Percentiles rank a stretch among this genome's conserved stretches.
phyloP scores from a whole-genome alignment of 2,888 invertebrate genomes.

The Archips xylosteana region DNA sequence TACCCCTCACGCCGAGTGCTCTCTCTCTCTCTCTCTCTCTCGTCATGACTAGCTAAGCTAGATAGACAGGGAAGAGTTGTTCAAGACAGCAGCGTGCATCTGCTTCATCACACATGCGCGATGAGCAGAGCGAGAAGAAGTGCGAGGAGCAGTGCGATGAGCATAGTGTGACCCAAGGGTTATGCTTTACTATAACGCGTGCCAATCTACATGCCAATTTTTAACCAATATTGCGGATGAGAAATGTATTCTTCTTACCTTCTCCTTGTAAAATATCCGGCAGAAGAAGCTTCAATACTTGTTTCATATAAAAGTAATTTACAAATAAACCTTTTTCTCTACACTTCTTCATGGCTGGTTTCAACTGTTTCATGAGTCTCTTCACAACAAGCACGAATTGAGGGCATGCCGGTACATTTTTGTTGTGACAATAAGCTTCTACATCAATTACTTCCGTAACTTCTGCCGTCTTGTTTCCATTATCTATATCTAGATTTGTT shows the following conservation, averaged over 20 bases:
- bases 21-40: no score
- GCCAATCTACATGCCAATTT: no score
- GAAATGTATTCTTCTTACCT: conserved; percentile 1
- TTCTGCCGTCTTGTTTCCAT: background rate
- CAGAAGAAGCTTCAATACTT: conserved; percentile 7
- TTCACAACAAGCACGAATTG: conserved; percentile 16
- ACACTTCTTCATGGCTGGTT: background rate
- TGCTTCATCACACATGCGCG: no score
- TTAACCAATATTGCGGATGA: no score
- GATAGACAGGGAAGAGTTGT: no score
- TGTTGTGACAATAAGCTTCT: background rate
- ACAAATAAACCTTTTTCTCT: background rate
- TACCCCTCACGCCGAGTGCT: no score
- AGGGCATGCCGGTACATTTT: background rate
- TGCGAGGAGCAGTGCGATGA: no score
- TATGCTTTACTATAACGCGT: no score
- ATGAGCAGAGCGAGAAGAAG: no score
- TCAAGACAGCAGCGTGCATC: no score
- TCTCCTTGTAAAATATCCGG: background rate
- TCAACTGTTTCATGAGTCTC: conserved; percentile 3
- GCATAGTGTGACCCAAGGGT: no score
- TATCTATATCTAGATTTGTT: background rate
- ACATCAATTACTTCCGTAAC: background rate
- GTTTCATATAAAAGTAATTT: background rate
- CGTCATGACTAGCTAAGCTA: no score